A percentile compares a stretch with the other conserved stretches of the same genome.
Evolutionary conservation across 2,113 vertebrate genomes (phyloP).

Genomic region (Pygoscelis adeliae): DNA sequence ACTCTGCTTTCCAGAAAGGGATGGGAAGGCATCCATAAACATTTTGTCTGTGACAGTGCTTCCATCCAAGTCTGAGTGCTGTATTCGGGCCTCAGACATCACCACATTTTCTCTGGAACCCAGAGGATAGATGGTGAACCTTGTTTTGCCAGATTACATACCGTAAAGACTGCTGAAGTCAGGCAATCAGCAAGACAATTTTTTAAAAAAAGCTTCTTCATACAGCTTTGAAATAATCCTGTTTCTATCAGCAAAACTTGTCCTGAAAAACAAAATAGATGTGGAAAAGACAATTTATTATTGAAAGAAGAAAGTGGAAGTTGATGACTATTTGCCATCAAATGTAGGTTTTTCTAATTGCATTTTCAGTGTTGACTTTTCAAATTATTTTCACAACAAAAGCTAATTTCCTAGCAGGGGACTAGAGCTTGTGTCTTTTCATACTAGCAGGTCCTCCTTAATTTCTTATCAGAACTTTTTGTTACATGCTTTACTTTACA

Average conservation of each 20-base stretch:
- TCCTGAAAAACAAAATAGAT: neutral
- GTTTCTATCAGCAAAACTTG: neutral
- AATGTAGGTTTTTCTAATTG: neutral
- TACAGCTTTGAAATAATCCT: neutral
- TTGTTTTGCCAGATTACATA: neutral
- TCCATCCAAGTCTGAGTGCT: neutral
- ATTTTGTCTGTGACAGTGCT: neutral
- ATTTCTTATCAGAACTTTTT: neutral
- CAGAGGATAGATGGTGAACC: neutral
- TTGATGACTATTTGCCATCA: neutral
- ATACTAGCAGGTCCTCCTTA: neutral
- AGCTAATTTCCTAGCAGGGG: neutral
- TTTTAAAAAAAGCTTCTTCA: neutral
- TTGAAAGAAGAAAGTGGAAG: neutral
- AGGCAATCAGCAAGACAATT: neutral
- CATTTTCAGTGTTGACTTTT: neutral
- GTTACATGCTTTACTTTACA: conserved; percentile 38
- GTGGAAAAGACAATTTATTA: neutral
- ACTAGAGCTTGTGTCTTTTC: neutral
- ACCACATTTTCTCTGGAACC: neutral
- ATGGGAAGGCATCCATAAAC: neutral
- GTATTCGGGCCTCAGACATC: neutral
- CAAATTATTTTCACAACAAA: neutral
- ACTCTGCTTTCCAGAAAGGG: neutral
- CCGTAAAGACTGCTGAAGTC: neutral